Conservation (phyloP, 2,113 vertebrate genomes). For the Hymenochirus boettgeri region DNA sequence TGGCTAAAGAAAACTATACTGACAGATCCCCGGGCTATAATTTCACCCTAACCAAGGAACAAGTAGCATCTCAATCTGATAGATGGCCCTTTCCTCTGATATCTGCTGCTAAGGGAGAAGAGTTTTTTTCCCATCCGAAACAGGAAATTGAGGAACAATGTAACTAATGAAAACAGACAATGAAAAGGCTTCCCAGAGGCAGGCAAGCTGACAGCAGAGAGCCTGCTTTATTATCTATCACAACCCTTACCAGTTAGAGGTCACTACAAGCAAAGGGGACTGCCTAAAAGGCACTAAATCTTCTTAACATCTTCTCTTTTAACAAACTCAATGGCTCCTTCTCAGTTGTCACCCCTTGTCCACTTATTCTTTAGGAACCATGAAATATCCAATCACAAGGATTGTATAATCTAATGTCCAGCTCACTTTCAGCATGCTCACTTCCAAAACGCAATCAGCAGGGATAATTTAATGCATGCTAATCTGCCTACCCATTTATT, state of each 20-base stretch:
- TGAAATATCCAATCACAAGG: slow-evolving; percentile 22
- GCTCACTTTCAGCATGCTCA: slow-evolving; percentile 27
- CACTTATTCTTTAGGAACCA: slow-evolving; percentile 21
- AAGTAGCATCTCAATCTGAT: slow-evolving; percentile 39
- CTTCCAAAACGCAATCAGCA: slow-evolving; percentile 13
- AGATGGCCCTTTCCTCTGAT: slow-evolving; percentile 31
- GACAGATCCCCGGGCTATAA: slow-evolving; percentile 32
- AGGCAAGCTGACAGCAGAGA: slow-evolving; percentile 47
- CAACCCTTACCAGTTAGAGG: slow-evolving; percentile 53
- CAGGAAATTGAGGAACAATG: slow-evolving; percentile 48
- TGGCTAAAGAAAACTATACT: slow-evolving; percentile 25
- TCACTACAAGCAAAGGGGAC: slow-evolving; percentile 48
- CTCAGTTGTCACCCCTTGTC: slow-evolving; percentile 33
- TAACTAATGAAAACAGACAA: slow-evolving; percentile 50
- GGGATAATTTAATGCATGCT: slow-evolving; percentile 3
- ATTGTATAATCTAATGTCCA: slow-evolving; percentile 32
- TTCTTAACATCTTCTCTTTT: slow-evolving; percentile 42
- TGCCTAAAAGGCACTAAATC: slow-evolving; percentile 49
- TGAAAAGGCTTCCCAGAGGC: slow-evolving; percentile 50
- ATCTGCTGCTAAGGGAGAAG: slow-evolving; percentile 37
- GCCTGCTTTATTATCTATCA: slow-evolving; percentile 50
- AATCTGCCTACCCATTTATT: neutral
- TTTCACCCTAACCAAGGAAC: slow-evolving; percentile 31
- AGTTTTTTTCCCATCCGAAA: slow-evolving; percentile 42
- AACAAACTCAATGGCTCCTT: slow-evolving; percentile 37